Percentiles rank a stretch among this genome's conserved stretches.
Conservation (phyloP, 2,888 invertebrate genomes). For the Hypselothyrea guttata region DNA sequence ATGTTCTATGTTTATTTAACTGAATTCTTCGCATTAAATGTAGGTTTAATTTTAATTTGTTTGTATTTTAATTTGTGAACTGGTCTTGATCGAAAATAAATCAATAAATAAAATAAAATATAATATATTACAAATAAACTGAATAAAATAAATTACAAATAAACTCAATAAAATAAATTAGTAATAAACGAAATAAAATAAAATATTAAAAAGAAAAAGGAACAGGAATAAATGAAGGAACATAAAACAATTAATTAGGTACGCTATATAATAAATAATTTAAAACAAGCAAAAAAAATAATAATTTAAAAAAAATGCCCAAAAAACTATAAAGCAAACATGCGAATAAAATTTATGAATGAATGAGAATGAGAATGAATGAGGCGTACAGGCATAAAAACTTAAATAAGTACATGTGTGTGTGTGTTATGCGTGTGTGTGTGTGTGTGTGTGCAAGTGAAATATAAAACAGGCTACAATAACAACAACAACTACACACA, state of each 20-base stretch:
- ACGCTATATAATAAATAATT: not conserved
- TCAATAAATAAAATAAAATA: too few relatives aligned
- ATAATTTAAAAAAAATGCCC: not conserved
- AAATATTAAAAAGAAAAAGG: too few relatives aligned
- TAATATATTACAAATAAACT: too few relatives aligned
- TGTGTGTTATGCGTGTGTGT: conserved; percentile 14
- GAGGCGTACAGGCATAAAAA: conserved; percentile 27
- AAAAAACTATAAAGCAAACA: conserved; percentile 6
- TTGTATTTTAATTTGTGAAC: too few relatives aligned
- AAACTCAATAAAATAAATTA: too few relatives aligned
- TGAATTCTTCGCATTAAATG: too few relatives aligned
- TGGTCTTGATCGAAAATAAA: too few relatives aligned
- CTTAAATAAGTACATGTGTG: conserved; percentile 21
- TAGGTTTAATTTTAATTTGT: too few relatives aligned
- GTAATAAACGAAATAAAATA: too few relatives aligned
- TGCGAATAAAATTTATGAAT: conserved; percentile 65
- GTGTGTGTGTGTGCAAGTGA: conserved; percentile 41
- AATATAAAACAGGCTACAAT: conserved; percentile 52
- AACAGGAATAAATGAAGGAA: too few relatives aligned
- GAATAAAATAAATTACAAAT: too few relatives aligned
- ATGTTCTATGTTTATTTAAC: too few relatives aligned
- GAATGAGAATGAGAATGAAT: conserved; percentile 51
- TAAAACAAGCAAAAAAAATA: not conserved
- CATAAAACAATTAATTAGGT: not conserved
- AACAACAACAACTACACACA: conserved; percentile 29